Base-by-base conservation (phyloP, 2,113 vertebrate genomes). In the Peromyscus maniculatus region DNA sequence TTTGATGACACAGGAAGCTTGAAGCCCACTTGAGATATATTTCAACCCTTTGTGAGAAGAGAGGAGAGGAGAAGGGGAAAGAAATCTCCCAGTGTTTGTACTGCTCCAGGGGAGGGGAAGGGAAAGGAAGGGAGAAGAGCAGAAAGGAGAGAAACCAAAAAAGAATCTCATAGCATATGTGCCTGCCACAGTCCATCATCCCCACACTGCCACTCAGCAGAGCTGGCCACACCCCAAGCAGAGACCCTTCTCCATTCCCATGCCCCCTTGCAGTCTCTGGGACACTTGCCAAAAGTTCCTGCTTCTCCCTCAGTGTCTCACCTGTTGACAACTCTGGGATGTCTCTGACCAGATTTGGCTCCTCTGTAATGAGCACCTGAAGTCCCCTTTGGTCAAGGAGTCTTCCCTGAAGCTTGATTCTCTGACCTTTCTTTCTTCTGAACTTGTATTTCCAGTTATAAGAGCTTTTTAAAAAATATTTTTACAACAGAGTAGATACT, bases 371-470 rank as follows among this genome's bases (percentile, higher is more conserved):
- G 5, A 16, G 17, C 12, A 64, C 8, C 8, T 67, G 62, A 80
- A 55, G 43, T 2, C 13, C 1, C 75, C 11, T 95, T 75, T 49
- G 33, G 4, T 43, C 52, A 52, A 49, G 4, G 74, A 62, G 10
- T 87, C 49, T 95, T 91, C 28, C 26, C 72, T 74, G 62, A 57
- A 82, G 66, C n/a, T 94, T 79, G 57, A 36, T 82, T 78, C 10
- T 90, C 74, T 83, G 74, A 22, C 24, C 39, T 78, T 95, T 57
- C 6, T 83, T 28, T 74, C 67, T 66, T 67, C 67, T 97, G 26
- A 92, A 87, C 33, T 49, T 83, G 28, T 43, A 71, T 67, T 83
- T 72, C 1, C 72, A 75, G 5, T 36, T 83, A 17, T n/a, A 69
- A 97, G 72, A 9, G 22, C n/a, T 49, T 72, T 64, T 64, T 72